These are phyloP conservation scores for Lepus townsendii DNA, from an alignment of 2,797 vertebrate genomes.

Conservation along the genomic window DNA sequence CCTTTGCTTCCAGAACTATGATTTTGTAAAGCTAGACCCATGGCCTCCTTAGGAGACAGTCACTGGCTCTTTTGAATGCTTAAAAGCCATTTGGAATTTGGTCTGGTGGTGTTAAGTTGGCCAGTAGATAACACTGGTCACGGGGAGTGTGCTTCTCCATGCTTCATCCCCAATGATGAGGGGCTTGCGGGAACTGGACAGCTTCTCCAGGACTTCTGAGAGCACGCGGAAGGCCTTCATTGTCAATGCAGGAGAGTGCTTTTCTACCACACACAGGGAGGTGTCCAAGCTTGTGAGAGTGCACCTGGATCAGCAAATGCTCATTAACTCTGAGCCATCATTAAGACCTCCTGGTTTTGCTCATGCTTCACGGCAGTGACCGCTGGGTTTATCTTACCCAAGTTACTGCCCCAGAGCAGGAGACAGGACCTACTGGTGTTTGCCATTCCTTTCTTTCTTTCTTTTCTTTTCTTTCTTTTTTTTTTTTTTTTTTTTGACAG, in stretches of 20 bases:
- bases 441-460: neutral
- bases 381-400: slow-evolving; percentile 1
- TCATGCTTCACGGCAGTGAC: neutral
- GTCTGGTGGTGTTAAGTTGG: neutral
- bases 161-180: neutral
- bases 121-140: neutral
- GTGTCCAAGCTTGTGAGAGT: neutral
- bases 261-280: neutral
- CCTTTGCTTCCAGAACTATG: slow-evolving; percentile 68
- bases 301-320: neutral
- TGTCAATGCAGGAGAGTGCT: neutral
- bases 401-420: neutral
- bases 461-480: no score
- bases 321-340: neutral
- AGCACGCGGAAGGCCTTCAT: neutral
- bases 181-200: neutral
- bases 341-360: neutral
- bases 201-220: neutral
- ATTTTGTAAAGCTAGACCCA: slow-evolving; percentile 10
- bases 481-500: no score
- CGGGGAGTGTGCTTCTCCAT: neutral
- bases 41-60: neutral
- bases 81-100: slow-evolving; percentile 32
- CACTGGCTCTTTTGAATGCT: slow-evolving; percentile 12
- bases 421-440: neutral